Base-by-base conservation (phyloP, 37 sponge, comb jelly and placozoan genomes). In the Spongilla lacustris region DNA sequence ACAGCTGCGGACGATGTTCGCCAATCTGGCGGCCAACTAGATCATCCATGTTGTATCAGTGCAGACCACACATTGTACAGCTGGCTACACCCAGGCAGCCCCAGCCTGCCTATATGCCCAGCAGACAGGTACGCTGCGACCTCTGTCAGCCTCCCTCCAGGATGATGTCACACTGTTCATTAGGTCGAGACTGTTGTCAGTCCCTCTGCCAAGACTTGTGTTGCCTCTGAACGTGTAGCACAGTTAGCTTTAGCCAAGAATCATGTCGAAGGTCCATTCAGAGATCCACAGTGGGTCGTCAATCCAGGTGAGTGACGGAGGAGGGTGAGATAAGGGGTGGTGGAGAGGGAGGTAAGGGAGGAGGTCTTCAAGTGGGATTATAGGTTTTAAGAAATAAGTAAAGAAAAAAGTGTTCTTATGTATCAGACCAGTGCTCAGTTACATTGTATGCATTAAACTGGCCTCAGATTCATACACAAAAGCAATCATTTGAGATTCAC, bases 1-100 rank as follows among this genome's bases (percentile, higher is more conserved):
- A 81, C 87, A 92, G 95, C 70, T 93, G 96, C 92, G 98, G 98
- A 2, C 77, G 98, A 0, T 80, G 66, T 32, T 94, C 95, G 24
- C 84, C 92, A 9, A 89, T 97, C 28, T 91, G 93, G 96, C 36
- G 67, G 0, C 67, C 86, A 12, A 86, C 81, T 31, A 33, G 27
- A 58, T 19, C 80, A 9, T 93, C 98, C 68, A 86, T 67, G 71
- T 50, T 14, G 26, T 83, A 83, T 28, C 17, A 75, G 23, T 41
- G 41, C 25, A 86, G 98, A 37, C 92, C 92, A 10, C 81, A 83
- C 28, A 98, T 96, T n/a, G 89, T 87, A 22, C 67, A 34, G 10
- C 92, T 98, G 29, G 94, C 98, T 36, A 48, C 49, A 30, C 89
- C 98, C 26, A 98, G 95, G 85, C 67, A 50, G 30, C 74, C 80